Evolutionary conservation across 2,888 invertebrate species (phyloP).

Genomic region (Lasiommata megera): DNA sequence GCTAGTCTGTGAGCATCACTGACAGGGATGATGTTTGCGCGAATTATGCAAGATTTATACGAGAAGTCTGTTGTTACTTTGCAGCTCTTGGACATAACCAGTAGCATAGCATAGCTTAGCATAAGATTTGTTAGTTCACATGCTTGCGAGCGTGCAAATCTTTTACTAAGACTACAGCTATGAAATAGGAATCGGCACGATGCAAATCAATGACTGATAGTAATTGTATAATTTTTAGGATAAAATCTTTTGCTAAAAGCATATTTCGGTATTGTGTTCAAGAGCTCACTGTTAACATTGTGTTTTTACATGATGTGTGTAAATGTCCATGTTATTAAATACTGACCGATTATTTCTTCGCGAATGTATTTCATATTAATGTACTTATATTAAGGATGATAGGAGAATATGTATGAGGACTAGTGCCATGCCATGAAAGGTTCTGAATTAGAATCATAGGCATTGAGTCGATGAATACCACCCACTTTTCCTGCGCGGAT

Average conservation of each 20-base stretch:
- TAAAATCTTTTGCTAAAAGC: constrained; percentile 17
- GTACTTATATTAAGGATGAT: constrained; percentile 72
- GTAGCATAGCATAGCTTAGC: too few species aligned
- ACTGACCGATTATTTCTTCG: constrained; percentile 42
- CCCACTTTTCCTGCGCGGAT: constrained; percentile 77
- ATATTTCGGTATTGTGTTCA: constrained; percentile 34
- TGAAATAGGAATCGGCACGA: constrained; percentile 8
- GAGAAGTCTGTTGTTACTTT: constrained; percentile 48
- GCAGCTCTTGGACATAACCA: constrained; percentile 26
- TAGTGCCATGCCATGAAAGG: constrained; percentile 81
- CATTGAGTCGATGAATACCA: constrained; percentile 79
- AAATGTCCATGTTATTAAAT: constrained; percentile 41
- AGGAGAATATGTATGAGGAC: constrained; percentile 77
- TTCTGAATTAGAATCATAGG: constrained; percentile 79
- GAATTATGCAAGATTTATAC: constrained; percentile 77
- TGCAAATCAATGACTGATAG: constrained; percentile 16
- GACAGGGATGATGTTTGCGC: constrained; percentile 78
- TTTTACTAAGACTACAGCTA: too few species aligned
- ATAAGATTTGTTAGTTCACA: too few species aligned
- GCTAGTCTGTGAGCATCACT: constrained; percentile 80
- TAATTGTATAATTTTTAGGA: constrained; percentile 17
- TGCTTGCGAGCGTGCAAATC: too few species aligned
- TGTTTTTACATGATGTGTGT: constrained; percentile 39
- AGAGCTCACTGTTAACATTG: constrained; percentile 39
- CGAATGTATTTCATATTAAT: constrained; percentile 44